These are phyloP conservation scores for Pangasius krempfi DNA, from an alignment of 2,797 vertebrate species.

Conservation along the genomic window DNA sequence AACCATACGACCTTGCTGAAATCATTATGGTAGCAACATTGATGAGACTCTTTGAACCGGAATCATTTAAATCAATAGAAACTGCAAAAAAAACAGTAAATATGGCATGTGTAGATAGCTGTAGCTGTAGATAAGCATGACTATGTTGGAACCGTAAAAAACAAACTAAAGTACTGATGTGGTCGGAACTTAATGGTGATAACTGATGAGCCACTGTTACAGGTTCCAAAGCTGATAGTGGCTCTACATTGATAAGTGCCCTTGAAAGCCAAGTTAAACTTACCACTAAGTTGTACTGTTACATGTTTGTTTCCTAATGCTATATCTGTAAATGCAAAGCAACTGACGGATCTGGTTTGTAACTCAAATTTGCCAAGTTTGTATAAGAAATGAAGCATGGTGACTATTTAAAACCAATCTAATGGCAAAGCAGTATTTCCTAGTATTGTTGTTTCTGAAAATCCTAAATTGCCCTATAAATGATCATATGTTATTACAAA, in stretches of 20 bases:
- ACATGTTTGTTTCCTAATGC: neutral
- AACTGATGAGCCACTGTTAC: neutral
- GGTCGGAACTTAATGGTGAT: neutral
- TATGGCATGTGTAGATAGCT: neutral
- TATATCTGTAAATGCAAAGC: neutral
- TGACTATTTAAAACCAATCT: neutral
- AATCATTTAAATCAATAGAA: no score
- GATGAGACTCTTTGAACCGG: neutral
- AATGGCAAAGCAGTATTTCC: neutral
- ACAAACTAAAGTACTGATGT: neutral
- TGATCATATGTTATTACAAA: neutral
- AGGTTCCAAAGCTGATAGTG: neutral
- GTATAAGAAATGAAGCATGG: neutral
- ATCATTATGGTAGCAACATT: neutral
- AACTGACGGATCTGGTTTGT: neutral
- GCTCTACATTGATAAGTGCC: neutral
- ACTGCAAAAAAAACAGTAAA: neutral
- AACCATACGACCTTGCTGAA: slow-evolving; percentile 9
- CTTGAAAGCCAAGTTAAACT: neutral
- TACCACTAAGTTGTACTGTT: neutral
- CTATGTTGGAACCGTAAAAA: neutral
- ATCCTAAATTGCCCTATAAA: neutral
- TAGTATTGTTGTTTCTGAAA: neutral
- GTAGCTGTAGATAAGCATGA: neutral
- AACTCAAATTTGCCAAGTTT: neutral